Percentiles rank a stretch among this genome's conserved stretches.
phyloP scores from a whole-genome alignment of 2,797 vertebrate genomes.

The Micrastur ruficollis region DNA sequence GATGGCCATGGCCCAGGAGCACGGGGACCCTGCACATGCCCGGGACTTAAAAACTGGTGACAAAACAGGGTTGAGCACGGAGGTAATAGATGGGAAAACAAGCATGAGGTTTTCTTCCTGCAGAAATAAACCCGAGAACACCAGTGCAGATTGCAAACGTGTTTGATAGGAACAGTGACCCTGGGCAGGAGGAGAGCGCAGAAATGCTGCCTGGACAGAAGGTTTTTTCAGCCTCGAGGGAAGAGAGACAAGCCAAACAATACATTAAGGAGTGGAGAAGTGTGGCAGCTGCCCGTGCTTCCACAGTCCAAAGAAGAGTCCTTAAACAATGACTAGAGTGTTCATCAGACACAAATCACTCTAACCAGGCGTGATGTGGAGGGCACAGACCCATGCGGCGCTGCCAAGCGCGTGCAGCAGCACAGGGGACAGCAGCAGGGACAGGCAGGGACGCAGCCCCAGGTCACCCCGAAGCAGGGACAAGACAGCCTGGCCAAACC shows the following conservation, averaged over 20 bases:
- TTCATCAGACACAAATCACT: not conserved
- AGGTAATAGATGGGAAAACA: not conserved
- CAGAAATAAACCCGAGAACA: not conserved
- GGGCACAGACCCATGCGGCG: fast-evolving
- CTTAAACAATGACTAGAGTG: not conserved
- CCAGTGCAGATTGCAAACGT: fast-evolving
- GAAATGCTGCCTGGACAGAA: not conserved
- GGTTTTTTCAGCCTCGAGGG: not conserved
- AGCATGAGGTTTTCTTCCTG: not conserved
- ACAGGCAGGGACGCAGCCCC: not conserved
- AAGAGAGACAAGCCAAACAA: not conserved
- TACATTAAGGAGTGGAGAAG: not conserved
- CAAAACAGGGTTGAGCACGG: not conserved
- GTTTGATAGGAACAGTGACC: not conserved
- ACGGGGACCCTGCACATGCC: fast-evolving
- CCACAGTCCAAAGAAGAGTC: not conserved
- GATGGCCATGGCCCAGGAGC: not conserved
- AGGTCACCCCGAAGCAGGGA: fast-evolving
- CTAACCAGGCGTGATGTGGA: fast-evolving
- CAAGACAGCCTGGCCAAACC: not conserved
- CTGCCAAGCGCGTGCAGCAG: not conserved
- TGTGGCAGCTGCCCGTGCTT: not conserved
- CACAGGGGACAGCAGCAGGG: not conserved
- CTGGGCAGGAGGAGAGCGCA: not conserved
- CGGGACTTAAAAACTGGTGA: not conserved